Base-by-base conservation (phyloP, 2,113 vertebrate genomes). In the Pipa parva region DNA sequence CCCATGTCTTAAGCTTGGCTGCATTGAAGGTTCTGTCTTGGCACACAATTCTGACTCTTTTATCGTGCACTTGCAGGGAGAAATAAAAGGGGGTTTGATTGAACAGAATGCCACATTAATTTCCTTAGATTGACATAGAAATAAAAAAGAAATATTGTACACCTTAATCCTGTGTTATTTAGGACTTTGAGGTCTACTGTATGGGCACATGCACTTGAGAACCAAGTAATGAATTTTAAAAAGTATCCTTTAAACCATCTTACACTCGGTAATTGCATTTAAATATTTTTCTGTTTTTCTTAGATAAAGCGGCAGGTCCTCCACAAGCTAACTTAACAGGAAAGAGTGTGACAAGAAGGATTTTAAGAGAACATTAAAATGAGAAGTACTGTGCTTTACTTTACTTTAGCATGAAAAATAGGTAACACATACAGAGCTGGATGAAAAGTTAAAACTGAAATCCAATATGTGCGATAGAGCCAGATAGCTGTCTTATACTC, bases 131-230 rank as follows among this genome's bases (percentile, higher is more conserved):
- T 70, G 57, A 61, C 48, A 61, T 42, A 52, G 31, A 49, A 45
- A 68, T 52, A 42, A 51, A 66, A 61, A 70, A 54, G 48, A 58
- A 69, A 60, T 60, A 60, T 60, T 57, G 46, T 58, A 39, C 18
- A 24, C 57, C 58, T 45, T 70, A 54, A 70, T 70, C 58, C 45
- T 70, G 52, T 54, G 61, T 61, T 70, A 61, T 70, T 70, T 54
- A 61, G 37, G 48, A 70, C 36, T 52, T 61, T 54, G 66, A 70
- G 36, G 33, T 42, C 48, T 54, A 49, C 18, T 25, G 42, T 22
- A 56, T 39, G 46, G 27, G 65, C 46, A 68, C 37, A 59, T 21
- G 21, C 59, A 50, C 66, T 42, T 42, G 39, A 2, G 5, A 31
- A 6, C 29, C 29, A 36, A 36, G 33, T 13, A 36, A 13, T 36